Evolutionary conservation across 2,113 vertebrate genomes (phyloP), one percentile per base, ranked within the genome.

Genomic region (Tylochromis polylepis): DNA sequence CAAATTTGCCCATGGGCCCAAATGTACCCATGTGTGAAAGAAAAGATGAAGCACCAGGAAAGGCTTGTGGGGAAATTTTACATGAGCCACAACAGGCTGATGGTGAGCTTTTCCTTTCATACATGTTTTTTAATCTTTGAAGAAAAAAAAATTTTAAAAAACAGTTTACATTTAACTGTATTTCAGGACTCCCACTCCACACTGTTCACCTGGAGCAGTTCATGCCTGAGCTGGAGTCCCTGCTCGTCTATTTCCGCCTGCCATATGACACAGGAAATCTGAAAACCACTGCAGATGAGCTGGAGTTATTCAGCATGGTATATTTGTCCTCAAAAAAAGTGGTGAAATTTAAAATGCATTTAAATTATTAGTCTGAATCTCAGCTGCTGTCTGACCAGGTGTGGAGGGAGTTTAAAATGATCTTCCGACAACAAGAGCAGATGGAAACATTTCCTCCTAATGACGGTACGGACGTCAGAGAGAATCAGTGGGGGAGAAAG

Each of bases 401-500:
- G 70, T 95, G 88, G 60, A 90, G 83, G 78, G 95, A 96, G 88
- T 97, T 97, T 86, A 95, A 84, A 89, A 91, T 24, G 2, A 75
- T 96, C 79, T 98, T 97, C 91, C 86, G 4, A 79, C 94, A 93
- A 24, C 95, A 97, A 31, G 95, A 97, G 81, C 91, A 14, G 4
- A 96, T 96, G 95, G 96, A 90, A 84, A 96, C 43, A 0, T 97
- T 97, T 93, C 95, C 91, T 49, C 88, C 93, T 86, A 96, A 96
- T n/a, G 92, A 94, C 3, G 3, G 91, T 14, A 86, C 89, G 1
- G 83, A 92, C 38, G 92, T 93, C 49, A 49, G 38, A 53, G 89
- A 55, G 4, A 91, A 94, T 49, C 94, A 85, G 34, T 91, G 91
- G 90, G 91, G n/a, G n/a, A n/a, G n/a, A n/a, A n/a, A n/a, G n/a